Percentiles rank a stretch among this genome's conserved stretches.
phyloP scores from a whole-genome alignment of 2,113 vertebrate genomes.

The Myxocyprinus asiaticus region DNA sequence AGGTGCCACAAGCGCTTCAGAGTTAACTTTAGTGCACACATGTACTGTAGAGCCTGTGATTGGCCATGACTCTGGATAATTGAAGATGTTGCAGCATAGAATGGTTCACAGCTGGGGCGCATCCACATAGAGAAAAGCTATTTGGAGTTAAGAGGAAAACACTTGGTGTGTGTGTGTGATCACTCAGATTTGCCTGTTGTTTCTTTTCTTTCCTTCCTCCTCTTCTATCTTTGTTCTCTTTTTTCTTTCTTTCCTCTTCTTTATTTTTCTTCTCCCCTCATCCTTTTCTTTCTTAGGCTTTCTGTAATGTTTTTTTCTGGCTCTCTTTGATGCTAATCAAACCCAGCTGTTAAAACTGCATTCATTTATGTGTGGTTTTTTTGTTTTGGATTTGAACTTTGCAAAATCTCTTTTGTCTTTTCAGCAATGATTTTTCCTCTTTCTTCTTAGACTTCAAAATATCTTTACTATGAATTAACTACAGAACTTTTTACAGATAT shows the following conservation, averaged over 20 bases:
- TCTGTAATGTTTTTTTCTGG: constrained; percentile 55
- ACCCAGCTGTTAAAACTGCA: constrained; percentile 63
- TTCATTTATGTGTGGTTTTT: constrained; percentile 63
- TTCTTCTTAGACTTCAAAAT: background rate
- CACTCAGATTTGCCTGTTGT: background rate
- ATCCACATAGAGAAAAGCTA: constrained; percentile 19
- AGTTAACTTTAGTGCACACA: background rate
- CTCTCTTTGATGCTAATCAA: constrained; percentile 63
- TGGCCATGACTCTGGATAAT: constrained; percentile 46
- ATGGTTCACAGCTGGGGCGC: constrained; percentile 68
- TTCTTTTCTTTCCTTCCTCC: background rate
- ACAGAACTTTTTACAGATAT: background rate
- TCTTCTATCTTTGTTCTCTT: background rate
- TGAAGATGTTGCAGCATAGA: constrained; percentile 65
- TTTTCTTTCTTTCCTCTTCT: constrained; percentile 50
- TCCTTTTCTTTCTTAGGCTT: constrained; percentile 52
- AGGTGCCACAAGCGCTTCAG: background rate
- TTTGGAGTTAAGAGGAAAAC: constrained; percentile 14
- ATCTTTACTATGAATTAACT: background rate
- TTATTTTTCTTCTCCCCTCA: background rate
- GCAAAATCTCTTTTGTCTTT: constrained; percentile 30
- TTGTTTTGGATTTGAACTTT: constrained; percentile 43
- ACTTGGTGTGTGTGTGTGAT: background rate
- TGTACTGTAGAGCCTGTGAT: background rate
- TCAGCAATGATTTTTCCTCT: background rate